Conservation (phyloP, 2,797 vertebrate species). For the Salarias fasciatus region DNA sequence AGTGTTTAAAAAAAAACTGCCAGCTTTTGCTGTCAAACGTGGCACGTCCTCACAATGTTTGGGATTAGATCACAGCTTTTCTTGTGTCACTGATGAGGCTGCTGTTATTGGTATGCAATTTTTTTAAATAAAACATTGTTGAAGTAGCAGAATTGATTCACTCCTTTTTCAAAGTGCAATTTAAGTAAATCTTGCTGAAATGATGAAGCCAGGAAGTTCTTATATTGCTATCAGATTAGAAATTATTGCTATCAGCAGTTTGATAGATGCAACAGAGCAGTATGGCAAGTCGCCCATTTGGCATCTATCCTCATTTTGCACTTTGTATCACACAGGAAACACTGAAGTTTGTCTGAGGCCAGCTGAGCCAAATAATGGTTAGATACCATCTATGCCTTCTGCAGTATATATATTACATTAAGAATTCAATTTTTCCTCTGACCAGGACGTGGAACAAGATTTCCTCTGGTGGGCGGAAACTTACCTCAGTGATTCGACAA, state of each 20-base stretch:
- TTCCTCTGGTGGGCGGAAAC: not conserved
- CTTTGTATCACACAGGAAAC: slow-evolving; percentile 22
- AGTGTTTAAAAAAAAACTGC: not conserved
- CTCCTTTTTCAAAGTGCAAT: not conserved
- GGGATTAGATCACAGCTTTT: not conserved
- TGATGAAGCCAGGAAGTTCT: not conserved
- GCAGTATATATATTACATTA: slow-evolving; percentile 7
- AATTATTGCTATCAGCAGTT: not conserved
- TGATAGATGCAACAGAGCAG: slow-evolving; percentile 2
- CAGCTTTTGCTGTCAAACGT: not conserved
- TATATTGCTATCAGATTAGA: not conserved
- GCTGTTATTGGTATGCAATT: not conserved
- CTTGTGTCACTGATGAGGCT: not conserved
- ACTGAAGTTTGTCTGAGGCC: slow-evolving; percentile 3
- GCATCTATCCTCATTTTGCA: slow-evolving; percentile 4
- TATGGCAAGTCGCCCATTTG: slow-evolving; percentile 10
- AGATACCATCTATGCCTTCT: slow-evolving; percentile 19
- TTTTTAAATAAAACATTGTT: not conserved
- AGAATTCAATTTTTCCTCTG: slow-evolving; percentile 16
- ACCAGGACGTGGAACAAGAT: slow-evolving; percentile 22
- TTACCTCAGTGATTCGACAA: not conserved
- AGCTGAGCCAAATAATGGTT: slow-evolving; percentile 4
- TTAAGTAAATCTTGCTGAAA: not conserved
- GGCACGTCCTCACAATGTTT: slow-evolving; percentile 5
- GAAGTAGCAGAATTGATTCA: slow-evolving; percentile 3